Base-by-base conservation (phyloP, 2,113 vertebrate genomes). In the Seriola dumerili region DNA sequence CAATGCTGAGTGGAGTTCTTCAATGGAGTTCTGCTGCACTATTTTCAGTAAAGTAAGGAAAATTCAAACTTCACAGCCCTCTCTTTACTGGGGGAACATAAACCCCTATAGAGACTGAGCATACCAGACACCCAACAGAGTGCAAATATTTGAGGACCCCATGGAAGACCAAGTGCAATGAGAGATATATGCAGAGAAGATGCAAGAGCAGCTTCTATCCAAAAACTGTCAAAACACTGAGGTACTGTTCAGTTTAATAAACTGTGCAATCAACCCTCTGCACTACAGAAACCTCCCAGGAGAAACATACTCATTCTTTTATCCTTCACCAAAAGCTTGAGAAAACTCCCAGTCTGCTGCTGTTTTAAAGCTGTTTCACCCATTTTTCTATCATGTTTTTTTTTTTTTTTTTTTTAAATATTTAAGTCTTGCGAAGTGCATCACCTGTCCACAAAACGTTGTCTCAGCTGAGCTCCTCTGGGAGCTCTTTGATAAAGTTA, bases 161-260 rank as follows among this genome's bases (percentile, higher is more conserved):
- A 65, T 64, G 46, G 67, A 85, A 76, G 62, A 46, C 42, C 50
- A 8, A 14, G 34, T 81, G 40, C 64, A 73, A 52, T 58, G 38
- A 2, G 42, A 76, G 54, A 70, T 63, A 55, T 76, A 57, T 44
- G 75, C 80, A 77, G 76, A 85, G 80, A 76, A 83, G 81, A 83
- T 85, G 82, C 75, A 64, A 76, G 54, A 75, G 65, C 74, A 67
- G 80, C 76, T 65, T 19, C 73, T 72, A 69, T 85, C 84, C 85
- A 10, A 75, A 62, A 75, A 64, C 23, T 83, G 63, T 78, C 67
- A 85, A 50, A 83, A 83, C 46, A 70, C 76, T 4, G 50, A 52
- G 36, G 10, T 67, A 13, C 71, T 55, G 78, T 72, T 88, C 55
- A 34, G 36, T 69, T 63, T 81, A 80, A 87, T 88, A 84, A 84